Evolutionary conservation across 2,888 invertebrate species (phyloP), one percentile per base, ranked within the genome.

Genomic region (Oscheius sp.): DNA sequence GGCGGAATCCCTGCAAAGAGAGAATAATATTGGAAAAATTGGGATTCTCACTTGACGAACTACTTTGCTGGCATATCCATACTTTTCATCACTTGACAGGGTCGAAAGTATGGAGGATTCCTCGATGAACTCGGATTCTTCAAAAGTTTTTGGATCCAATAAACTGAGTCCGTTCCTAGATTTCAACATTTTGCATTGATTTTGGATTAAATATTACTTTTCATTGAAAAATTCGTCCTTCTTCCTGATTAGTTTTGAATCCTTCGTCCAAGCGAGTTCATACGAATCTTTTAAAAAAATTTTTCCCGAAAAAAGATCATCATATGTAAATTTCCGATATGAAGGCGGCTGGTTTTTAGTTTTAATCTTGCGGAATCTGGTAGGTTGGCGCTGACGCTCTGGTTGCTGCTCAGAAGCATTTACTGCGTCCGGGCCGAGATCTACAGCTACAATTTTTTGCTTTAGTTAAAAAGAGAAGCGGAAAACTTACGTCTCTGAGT

Each of bases 401-500:
- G 34, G 39, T 15, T 37, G 31, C 27, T 45, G 45, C 29, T 34
- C 66, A 5, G 39, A 17, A 15, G 66, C 29, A 23, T 25, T 33
- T 4, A 12, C 15, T 12, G 67, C 10, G 6, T 33, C 17, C 27
- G 66, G 31, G 31, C 57, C 61, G 50, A 75, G 65, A 58, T 71
- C 71, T 57, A 75, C 70, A 58, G 75, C 75, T 75, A 58, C 48
- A 75, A 71, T 15, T 8, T 46, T 8, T 42, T 5, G 17, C 3
- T 27, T 45, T 5, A 29, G 45, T 58, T 17, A 10, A 31, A 55
- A 12, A 53, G 34, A 8, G 12, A 17, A 37, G 25, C 8, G 37
- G n/a, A 15, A 33, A 39, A 66, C 72, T 48, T 12, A 76, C 76
- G 76, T 74, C 70, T 72, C 46, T 76, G 76, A 34, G 76, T 76